These are phyloP conservation scores for Burhinus bistriatus DNA, from an alignment of 2,113 vertebrate genomes.

Conservation along the genomic window DNA sequence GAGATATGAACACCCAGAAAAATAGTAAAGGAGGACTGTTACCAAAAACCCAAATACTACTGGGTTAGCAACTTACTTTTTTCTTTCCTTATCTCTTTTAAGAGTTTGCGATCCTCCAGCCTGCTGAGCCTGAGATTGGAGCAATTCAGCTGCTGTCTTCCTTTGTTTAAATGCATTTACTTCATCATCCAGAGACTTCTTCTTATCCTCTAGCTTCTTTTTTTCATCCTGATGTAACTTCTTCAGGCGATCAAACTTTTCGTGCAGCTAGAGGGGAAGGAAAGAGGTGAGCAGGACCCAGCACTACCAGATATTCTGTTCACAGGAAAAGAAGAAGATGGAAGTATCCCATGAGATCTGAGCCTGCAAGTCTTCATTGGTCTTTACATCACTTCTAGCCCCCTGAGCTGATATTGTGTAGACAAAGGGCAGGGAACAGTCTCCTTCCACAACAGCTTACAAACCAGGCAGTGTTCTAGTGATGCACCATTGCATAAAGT, in stretches of 20 bases:
- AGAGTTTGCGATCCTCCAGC: conserved; percentile 96
- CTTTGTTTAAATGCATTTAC: conserved; percentile 95
- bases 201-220: conserved; percentile 97
- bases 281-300: background rate
- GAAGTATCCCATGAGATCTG: background rate
- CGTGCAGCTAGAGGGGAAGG: conserved; percentile 81
- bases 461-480: background rate
- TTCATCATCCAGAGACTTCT: conserved; percentile 93
- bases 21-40: background rate
- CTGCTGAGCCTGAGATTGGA: conserved; percentile 93
- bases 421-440: background rate
- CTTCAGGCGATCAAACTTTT: conserved; percentile 98
- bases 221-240: conserved; percentile 98
- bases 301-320: background rate
- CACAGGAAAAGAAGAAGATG: background rate
- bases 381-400: background rate
- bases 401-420: background rate
- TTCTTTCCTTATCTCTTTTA: conserved; percentile 98
- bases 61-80: conserved; percentile 91
- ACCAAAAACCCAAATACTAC: background rate
- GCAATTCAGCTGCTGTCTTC: conserved; percentile 93
- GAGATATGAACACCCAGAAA: background rate
- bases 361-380: background rate
- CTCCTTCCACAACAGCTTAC: background rate
- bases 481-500: background rate